phyloP scores from a whole-genome alignment of 2,113 vertebrate species.

The Nothocercus nigrocapillus region DNA sequence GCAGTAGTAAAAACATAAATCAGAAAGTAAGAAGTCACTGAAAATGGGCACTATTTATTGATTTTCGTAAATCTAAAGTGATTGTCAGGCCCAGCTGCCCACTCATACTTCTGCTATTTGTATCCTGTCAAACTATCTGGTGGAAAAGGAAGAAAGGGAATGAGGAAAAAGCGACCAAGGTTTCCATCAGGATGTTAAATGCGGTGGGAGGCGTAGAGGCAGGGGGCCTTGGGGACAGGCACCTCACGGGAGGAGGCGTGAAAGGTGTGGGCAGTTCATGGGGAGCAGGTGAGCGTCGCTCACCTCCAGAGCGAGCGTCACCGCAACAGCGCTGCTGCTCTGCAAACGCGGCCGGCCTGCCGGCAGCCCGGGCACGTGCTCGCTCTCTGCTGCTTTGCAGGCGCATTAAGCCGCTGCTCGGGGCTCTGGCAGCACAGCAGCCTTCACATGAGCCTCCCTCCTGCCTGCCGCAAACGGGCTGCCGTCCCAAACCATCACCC shows the following conservation, averaged over 20 bases:
- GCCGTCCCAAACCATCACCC: fast-evolving
- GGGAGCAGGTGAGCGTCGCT: neutral
- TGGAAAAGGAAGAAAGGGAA: neutral
- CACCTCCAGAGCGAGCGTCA: neutral
- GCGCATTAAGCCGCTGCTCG: neutral
- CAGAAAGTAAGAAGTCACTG: neutral
- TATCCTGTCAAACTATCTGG: neutral
- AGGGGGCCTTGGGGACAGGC: neutral
- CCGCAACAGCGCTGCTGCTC: neutral
- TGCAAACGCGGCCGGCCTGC: neutral
- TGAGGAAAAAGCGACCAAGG: neutral
- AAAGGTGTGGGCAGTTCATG: neutral
- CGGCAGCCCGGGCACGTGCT: neutral
- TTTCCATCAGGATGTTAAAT: neutral
- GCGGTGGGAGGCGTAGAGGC: neutral
- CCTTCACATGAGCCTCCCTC: neutral
- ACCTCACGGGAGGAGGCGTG: neutral
- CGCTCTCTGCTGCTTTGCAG: neutral
- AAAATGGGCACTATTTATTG: neutral
- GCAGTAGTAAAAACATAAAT: neutral
- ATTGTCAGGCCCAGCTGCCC: neutral
- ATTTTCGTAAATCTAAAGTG: neutral
- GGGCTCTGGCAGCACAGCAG: neutral
- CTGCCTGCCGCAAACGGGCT: neutral
- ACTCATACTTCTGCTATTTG: neutral